Conservation (phyloP, 2,888 invertebrate genomes). For the Argyresthia goedartella region DNA sequence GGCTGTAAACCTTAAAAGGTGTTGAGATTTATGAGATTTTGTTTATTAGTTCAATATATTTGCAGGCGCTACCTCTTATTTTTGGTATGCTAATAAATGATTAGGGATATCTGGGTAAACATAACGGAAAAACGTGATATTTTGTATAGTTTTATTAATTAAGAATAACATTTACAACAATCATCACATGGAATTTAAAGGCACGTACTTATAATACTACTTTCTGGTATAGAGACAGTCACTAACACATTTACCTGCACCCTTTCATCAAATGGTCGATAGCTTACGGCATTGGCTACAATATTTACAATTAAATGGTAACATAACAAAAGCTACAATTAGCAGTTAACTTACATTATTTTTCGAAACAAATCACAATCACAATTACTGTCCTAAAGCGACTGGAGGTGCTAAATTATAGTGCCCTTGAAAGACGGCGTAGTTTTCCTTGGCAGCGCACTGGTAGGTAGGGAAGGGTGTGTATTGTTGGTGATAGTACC, state of each 20-base stretch:
- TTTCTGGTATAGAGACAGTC: background rate
- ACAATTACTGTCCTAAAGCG: conserved; percentile 50
- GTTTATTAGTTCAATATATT: no score
- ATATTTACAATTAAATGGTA: background rate
- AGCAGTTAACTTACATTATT: background rate
- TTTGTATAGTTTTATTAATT: no score
- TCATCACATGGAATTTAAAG: conserved; percentile 2
- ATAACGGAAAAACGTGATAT: no score
- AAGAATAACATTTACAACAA: background rate
- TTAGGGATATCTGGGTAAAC: no score
- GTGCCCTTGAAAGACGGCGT: conserved; percentile 61
- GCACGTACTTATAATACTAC: background rate
- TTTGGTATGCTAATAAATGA: no score
- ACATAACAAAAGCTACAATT: background rate
- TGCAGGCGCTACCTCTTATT: no score
- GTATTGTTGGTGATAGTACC: conserved; percentile 58
- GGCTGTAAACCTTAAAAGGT: no score
- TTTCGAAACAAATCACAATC: conserved; percentile 13
- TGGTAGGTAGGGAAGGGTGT: conserved; percentile 48
- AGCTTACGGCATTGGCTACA: no score
- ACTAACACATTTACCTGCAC: background rate
- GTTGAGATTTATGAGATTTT: no score
- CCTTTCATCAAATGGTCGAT: no score
- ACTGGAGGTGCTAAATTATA: conserved; percentile 58
- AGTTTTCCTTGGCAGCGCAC: conserved; percentile 60